A percentile compares a stretch with the other conserved stretches of the same genome.
These are phyloP conservation scores for Virgularia gustaviana DNA, from an alignment of 92 coral and sea anemone genomes.

Conservation along the genomic window DNA sequence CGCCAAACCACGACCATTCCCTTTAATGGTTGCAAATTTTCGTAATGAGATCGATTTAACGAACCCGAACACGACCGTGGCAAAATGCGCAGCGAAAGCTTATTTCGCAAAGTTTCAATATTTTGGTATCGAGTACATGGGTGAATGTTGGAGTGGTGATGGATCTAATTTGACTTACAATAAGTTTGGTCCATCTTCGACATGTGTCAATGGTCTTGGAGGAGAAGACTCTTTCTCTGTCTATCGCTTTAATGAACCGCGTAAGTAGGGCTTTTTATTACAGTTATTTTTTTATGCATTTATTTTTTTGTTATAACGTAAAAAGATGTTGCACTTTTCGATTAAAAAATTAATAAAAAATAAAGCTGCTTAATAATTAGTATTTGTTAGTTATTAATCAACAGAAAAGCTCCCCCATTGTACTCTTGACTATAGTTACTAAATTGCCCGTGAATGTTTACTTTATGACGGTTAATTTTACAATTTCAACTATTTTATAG, in stretches of 20 bases:
- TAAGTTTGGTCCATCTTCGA: conserved; percentile 57
- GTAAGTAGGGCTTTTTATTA: conserved; percentile 61
- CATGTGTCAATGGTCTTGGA: conserved; percentile 65
- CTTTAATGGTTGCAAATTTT: conserved; percentile 70
- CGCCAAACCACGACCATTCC: conserved; percentile 80
- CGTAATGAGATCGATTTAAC: conserved; percentile 50
- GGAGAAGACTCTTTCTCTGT: conserved; percentile 65
- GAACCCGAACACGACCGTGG: conserved; percentile 63
- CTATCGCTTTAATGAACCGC: conserved; percentile 55
- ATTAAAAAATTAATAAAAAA: too few relatives aligned
- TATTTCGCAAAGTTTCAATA: conserved; percentile 42
- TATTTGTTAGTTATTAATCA: too few relatives aligned
- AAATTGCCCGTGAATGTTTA: too few relatives aligned
- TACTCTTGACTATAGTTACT: too few relatives aligned
- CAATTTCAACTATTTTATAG: conserved; percentile 5
- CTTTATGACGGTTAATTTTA: too few relatives aligned
- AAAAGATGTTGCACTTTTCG: too few relatives aligned
- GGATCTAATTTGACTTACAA: conserved; percentile 59
- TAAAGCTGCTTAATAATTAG: too few relatives aligned
- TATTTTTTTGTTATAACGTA: too few relatives aligned
- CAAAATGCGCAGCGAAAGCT: conserved; percentile 68
- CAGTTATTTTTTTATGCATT: too few relatives aligned
- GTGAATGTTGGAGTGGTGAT: conserved; percentile 76
- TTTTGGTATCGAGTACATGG: conserved; percentile 65
- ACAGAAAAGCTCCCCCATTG: too few relatives aligned